Base-by-base conservation (phyloP, 2,888 invertebrate genomes). In the Muschampia plurimacula region DNA sequence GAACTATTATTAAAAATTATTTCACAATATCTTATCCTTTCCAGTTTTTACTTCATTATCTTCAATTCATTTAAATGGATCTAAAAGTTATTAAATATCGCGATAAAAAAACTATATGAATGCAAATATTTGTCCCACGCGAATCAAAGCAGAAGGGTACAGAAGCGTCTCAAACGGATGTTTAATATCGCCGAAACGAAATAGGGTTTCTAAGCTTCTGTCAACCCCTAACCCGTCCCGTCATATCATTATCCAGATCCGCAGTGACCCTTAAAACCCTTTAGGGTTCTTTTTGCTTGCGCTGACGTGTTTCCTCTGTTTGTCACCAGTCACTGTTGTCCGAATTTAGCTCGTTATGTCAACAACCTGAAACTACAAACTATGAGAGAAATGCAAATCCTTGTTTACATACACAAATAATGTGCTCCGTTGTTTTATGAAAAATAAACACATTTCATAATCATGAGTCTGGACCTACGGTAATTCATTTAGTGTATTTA, bases 231-330 rank as follows among this genome's bases (percentile, higher is more conserved):
- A 72, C 72, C 74, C 64, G 63, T 69, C 69, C 68, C 65, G 68
- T 72, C 70, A 72, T 67, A 74, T 68, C 68, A 67, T 77, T 76
- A 75, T 71, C 55, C 49, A 36, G 28, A 67, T 36, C 74, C 72
- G 44, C 7, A 65, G 10, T 36, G 32, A 49, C 71, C 70, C 72
- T 60, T 68, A 44, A 15, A 73, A 74, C 74, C 77, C 74, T 71
- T 69, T 49, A 73, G 55, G 55, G 46, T 22, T 36, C n/a, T 66
- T 65, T 71, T 49, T 60, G 68, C 76, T 70, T 74, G 67, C 59
- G 59, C 69, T 66, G 65, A 72, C 70, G 46, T 59, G 68, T 74
- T 66, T 12, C 36, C 28, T 55, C 36, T 59, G 64, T 55, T 46
- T 66, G 49, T 66, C 57, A 65, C 65, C 22, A 57, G 55, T 12